Evolutionary conservation across 2,113 vertebrate species (phyloP).

Genomic region (Rhabdomys dilectus): DNA sequence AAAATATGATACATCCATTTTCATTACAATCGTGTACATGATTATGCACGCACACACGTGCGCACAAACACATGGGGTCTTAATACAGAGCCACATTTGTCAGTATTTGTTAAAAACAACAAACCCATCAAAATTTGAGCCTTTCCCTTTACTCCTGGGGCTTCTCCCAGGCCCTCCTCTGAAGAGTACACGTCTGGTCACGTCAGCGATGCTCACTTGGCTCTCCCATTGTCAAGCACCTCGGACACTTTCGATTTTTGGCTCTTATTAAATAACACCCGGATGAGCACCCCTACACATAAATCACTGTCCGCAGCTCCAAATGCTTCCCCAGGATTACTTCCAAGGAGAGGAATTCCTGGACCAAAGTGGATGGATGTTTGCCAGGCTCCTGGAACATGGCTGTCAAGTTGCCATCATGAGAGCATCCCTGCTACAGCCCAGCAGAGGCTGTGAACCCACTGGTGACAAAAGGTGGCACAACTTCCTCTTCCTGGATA

Average conservation of each 20-base stretch:
- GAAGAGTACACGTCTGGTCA: slow-evolving; percentile 9
- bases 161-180: background rate
- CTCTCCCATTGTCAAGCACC: background rate
- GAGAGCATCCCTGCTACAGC: background rate
- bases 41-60: background rate
- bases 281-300: slow-evolving; percentile 53
- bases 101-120: background rate
- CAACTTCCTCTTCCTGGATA: slow-evolving; percentile 12
- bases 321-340: slow-evolving; percentile 51
- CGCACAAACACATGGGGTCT: slow-evolving; percentile 8
- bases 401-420: background rate
- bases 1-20: background rate
- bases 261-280: slow-evolving; percentile 51
- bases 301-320: slow-evolving; percentile 72
- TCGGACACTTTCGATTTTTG: slow-evolving; percentile 49
- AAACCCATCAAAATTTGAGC: background rate
- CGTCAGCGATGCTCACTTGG: background rate
- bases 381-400: slow-evolving; percentile 61
- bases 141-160: slow-evolving; percentile 13
- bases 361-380: slow-evolving; percentile 43
- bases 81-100: slow-evolving; percentile 12
- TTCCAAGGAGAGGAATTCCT: slow-evolving; percentile 65
- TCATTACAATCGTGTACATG: background rate
- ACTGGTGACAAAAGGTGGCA: background rate
- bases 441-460: background rate